Evolutionary conservation across 2,113 vertebrate genomes (phyloP), one percentile per base, ranked within the genome.

Genomic region (Lepidothrix coronata): DNA sequence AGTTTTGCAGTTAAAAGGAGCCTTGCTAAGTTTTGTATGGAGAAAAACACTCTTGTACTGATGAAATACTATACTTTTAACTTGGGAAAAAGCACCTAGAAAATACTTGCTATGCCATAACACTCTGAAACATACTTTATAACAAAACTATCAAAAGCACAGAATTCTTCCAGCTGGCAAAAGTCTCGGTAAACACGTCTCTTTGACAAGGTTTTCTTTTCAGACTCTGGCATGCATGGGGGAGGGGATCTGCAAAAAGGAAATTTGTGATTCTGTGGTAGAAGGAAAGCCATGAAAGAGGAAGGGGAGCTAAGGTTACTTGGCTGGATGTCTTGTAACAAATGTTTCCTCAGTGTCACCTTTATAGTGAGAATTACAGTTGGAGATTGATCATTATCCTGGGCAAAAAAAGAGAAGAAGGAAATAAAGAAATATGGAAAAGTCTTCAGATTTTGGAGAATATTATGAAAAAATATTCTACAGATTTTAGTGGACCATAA

Each of bases 181-280:
- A 92, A 92, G 22, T 71, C 58, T 95, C 77, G 51, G 77, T 85
- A 95, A 95, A 96, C 91, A 85, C 86, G 65, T 78, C 68, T 84
- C 73, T 89, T 75, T 91, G 65, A 85, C 70, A 61, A 91, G 88
- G 41, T 94, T 97, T 95, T 92, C 66, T 70, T 94, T 92, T 94
- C 71, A 85, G 79, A 92, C 18, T 49, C 48, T 9, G 5, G 61
- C 77, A 75, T 61, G 66, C 30, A 23, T 72, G 91, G 94, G 93
- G 91, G 94, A 95, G 37, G 93, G 80, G 76, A 75, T 75, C 54
- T 5, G 7, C 35, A 68, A 30, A 92, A 89, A 68, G 31, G 44
- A 91, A 89, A 59, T 78, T 81, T 91, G 83, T 91, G 77, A 83
- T 96, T 92, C 91, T 89, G 54, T 48, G 16, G 66, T 82, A 9